A percentile compares a stretch with the other conserved stretches of the same genome.
These are phyloP conservation scores for Ibycter americanus DNA, from an alignment of 2,797 vertebrate species.

Conservation along the genomic window DNA sequence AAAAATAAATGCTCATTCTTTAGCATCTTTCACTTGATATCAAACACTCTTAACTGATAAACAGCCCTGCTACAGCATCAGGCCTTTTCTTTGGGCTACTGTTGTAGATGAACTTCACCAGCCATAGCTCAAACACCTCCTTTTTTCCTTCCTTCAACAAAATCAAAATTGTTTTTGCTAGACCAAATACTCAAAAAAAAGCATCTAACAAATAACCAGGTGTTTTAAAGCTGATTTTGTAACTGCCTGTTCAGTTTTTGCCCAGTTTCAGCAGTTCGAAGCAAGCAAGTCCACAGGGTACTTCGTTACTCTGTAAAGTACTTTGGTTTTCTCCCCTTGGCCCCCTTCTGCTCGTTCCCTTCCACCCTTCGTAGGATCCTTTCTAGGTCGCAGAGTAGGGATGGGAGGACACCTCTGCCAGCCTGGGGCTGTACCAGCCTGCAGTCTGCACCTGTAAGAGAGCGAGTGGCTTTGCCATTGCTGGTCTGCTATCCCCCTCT, in stretches of 20 bases:
- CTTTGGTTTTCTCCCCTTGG: no score
- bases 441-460: accelerated
- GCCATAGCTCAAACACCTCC: not conserved
- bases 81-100: not conserved
- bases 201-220: not conserved
- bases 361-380: accelerated
- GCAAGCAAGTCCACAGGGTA: not conserved
- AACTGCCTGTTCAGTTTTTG: not conserved
- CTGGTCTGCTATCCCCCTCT: slow-evolving; percentile 32
- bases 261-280: not conserved
- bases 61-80: not conserved
- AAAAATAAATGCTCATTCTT: not conserved
- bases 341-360: not conserved
- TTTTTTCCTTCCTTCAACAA: not conserved
- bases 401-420: accelerated
- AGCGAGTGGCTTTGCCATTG: not conserved
- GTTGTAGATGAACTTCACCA: not conserved
- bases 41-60: not conserved
- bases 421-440: not conserved
- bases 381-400: accelerated
- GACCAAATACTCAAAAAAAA: not conserved
- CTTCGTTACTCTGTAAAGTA: not conserved
- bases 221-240: not conserved
- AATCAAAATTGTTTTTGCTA: not conserved
- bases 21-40: not conserved